phyloP scores from a whole-genome alignment of 1,140 invertebrate genomes.

The Drosophila pandora region DNA sequence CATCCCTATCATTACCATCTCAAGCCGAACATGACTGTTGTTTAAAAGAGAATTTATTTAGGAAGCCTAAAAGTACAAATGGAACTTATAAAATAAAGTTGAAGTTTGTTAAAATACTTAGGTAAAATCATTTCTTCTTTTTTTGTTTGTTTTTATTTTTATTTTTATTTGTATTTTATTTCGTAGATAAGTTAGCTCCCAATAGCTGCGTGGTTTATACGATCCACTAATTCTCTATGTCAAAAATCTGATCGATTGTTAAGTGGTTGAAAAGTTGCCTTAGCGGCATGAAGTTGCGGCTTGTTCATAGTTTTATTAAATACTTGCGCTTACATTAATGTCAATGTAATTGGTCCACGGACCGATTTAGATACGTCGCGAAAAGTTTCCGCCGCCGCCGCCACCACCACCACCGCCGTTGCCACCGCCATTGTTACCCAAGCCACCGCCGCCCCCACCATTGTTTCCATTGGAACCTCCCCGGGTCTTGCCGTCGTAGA shows the following conservation, averaged over 20 bases:
- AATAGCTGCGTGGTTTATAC: conserved; percentile 10
- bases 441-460: conserved; percentile 18
- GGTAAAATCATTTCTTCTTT: conserved; percentile 22
- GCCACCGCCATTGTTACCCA: conserved; percentile 7
- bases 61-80: conserved; percentile 38
- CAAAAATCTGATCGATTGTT: conserved; percentile 11
- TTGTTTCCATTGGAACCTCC: conserved; percentile 41
- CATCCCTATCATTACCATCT: not conserved
- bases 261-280: conserved; percentile 30
- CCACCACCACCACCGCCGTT: conserved; percentile 26
- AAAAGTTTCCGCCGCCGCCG: conserved; percentile 56
- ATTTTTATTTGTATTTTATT: conserved; percentile 15
- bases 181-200: conserved; percentile 11
- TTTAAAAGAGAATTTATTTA: conserved; percentile 37
- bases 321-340: conserved; percentile 69
- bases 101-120: conserved; percentile 39
- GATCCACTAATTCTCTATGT: conserved; percentile 24
- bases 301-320: conserved; percentile 57
- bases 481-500: conserved; percentile 79
- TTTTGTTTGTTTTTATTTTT: conserved; percentile 13
- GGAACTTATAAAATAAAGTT: conserved; percentile 45
- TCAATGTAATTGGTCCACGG: conserved; percentile 59
- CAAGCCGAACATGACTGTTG: not conserved
- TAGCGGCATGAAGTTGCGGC: conserved; percentile 24
- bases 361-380: conserved; percentile 64